Conservation (phyloP, 2,797 vertebrate genomes). For the Poeciliopsis presidionis region DNA sequence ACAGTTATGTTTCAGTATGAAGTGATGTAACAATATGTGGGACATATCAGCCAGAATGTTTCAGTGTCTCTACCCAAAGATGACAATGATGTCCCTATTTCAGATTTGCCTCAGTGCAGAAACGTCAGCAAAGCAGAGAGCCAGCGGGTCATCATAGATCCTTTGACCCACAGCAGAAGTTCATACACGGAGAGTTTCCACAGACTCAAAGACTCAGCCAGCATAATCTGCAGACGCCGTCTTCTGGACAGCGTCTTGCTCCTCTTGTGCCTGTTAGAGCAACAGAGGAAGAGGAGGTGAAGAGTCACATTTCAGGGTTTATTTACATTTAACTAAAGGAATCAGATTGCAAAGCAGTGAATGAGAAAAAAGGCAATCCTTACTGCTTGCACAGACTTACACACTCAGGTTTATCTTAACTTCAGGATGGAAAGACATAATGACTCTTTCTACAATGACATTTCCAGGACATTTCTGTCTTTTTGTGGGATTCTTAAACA, state of each 20-base stretch:
- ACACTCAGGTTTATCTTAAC: background rate
- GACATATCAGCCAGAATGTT: background rate
- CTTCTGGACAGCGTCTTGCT: conserved; percentile 79
- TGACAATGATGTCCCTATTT: background rate
- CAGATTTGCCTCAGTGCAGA: conserved; percentile 62
- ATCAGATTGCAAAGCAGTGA: background rate
- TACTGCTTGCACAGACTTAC: background rate
- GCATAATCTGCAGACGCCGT: conserved; percentile 81
- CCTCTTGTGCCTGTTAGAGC: conserved; percentile 84
- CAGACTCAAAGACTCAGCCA: conserved; percentile 82
- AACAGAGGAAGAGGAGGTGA: background rate
- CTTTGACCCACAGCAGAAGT: conserved; percentile 83
- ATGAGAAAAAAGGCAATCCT: background rate
- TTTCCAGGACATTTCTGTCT: background rate
- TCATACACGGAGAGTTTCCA: conserved; percentile 88
- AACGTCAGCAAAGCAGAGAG: conserved; percentile 73
- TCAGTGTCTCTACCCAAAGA: background rate
- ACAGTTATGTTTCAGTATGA: background rate
- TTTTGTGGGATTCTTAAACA: background rate
- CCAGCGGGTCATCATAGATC: conserved; percentile 78
- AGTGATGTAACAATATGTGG: background rate
- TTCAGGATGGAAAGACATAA: background rate
- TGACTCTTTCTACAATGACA: background rate
- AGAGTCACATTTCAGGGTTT: background rate
- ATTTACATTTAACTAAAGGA: background rate